Evolutionary conservation across 2,888 invertebrate species (phyloP).

Genomic region (Lycaena phlaeas): DNA sequence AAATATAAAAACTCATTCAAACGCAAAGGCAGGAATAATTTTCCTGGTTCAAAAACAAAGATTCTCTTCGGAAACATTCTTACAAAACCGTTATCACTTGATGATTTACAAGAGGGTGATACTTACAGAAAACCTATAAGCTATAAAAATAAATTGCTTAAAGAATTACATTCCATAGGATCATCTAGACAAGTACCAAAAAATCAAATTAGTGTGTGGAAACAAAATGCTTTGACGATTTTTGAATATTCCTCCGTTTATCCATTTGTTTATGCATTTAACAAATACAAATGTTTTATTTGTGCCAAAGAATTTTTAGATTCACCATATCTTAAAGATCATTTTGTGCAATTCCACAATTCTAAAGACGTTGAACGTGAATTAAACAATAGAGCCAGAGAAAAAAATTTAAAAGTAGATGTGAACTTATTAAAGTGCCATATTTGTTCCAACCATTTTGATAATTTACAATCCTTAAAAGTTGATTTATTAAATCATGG

Average conservation of each 20-base stretch:
- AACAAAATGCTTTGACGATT: slow-evolving; percentile 38
- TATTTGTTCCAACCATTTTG: slow-evolving; percentile 31
- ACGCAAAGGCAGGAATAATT: neutral
- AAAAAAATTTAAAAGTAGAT: slow-evolving; percentile 47
- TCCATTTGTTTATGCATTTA: slow-evolving; percentile 43
- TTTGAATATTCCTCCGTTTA: slow-evolving; percentile 45
- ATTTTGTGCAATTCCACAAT: slow-evolving; percentile 31
- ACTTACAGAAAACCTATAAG: slow-evolving; percentile 23
- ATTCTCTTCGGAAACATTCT: slow-evolving; percentile 14
- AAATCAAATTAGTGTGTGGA: slow-evolving; percentile 21
- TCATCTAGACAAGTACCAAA: slow-evolving; percentile 17
- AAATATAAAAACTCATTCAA: neutral
- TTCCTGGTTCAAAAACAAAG: neutral
- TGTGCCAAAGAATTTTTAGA: slow-evolving; percentile 39
- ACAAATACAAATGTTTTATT: slow-evolving; percentile 49
- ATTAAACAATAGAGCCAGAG: slow-evolving; percentile 33
- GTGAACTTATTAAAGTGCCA: slow-evolving; percentile 40
- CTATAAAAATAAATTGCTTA: slow-evolving; percentile 30
- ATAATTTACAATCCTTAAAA: slow-evolving; percentile 34
- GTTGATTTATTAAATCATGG: slow-evolving; percentile 40
- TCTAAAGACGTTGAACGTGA: slow-evolving; percentile 33
- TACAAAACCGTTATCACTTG: slow-evolving; percentile 37
- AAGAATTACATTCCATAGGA: slow-evolving; percentile 18
- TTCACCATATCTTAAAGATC: slow-evolving; percentile 31
- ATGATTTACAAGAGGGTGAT: slow-evolving; percentile 26